Evolutionary conservation across 2,888 invertebrate genomes (phyloP), one percentile per base, ranked within the genome.

Genomic region (Drosophila trichaetosa): DNA sequence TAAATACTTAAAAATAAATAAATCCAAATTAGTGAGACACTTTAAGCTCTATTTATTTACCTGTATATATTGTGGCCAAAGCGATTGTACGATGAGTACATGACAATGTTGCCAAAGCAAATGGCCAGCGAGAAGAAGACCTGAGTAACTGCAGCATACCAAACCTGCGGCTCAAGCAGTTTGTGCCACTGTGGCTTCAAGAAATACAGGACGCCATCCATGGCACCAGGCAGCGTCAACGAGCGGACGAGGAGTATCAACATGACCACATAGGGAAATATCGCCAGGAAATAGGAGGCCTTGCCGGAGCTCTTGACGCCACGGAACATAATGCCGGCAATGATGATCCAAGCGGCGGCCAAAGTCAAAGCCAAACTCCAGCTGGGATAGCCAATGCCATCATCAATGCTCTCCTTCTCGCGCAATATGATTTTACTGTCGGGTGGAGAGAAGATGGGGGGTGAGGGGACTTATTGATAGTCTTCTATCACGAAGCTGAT

Each of bases 201-300:
- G 83, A 96, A 96, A 91, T 94, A 96, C 2, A 94, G 83, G n/a
- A 96, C 94, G 0, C 96, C 96, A 59, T 95, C 91, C 1, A 92
- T 82, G 18, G 96, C 95, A 0, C 96, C 96, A 0, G 94, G 94
- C 52, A 95, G 87, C 0, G 95, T 95, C 24, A 94, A 91, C 0
- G 95, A 94, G 57, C 95, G 93, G 56, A 95, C 93, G n/a, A 96
- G 93, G 57, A 96, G 91, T 24, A 94, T 93, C 33, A 95, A 80
- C 91, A 96, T 94, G 53, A 96, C 94, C 49, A 94, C 89, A 83
- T 95, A 95, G 0, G 96, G 96, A 87, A 96, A 95, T 24, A 96
- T 92, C 0, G 96, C 96, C 4, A 96, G 94, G 82, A 96, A 95
- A 90, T 96, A 96, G 3, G 96, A 95, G 0, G 94, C 95, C 89